phyloP scores from a whole-genome alignment of 1,140 invertebrate species.

The Calycopis cecrops region DNA sequence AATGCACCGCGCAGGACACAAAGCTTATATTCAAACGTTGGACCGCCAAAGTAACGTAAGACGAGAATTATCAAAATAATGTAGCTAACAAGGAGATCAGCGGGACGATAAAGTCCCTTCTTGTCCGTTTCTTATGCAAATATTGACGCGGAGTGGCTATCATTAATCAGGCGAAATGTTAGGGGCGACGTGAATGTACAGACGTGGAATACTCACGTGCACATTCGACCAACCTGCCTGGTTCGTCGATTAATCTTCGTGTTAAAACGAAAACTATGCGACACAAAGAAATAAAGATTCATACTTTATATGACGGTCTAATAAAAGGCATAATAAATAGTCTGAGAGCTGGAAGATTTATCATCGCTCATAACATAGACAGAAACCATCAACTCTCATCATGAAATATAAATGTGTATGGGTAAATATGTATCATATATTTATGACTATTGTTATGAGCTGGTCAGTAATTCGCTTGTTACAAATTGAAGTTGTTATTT shows the following conservation, averaged over 20 bases:
- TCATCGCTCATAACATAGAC: too few relatives aligned
- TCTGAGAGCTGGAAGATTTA: too few relatives aligned
- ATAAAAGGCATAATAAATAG: too few relatives aligned
- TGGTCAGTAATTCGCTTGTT: too few relatives aligned
- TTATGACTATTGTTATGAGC: too few relatives aligned
- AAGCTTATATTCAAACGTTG: constrained; percentile 29
- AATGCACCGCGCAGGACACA: constrained; percentile 19
- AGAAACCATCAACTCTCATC: too few relatives aligned
- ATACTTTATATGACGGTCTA: too few relatives aligned
- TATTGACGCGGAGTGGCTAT: constrained; percentile 66
- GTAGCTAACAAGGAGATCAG: constrained; percentile 52
- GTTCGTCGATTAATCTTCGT: constrained; percentile 11
- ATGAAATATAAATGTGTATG: too few relatives aligned
- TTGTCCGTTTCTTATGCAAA: constrained; percentile 72
- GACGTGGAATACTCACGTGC: constrained; percentile 53
- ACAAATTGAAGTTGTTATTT: too few relatives aligned
- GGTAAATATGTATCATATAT: too few relatives aligned
- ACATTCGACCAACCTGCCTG: constrained; percentile 6
- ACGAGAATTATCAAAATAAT: constrained; percentile 57
- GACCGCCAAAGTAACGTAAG: constrained; percentile 29
- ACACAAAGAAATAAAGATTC: too few relatives aligned
- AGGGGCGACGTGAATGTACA: constrained; percentile 41
- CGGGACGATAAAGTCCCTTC: constrained; percentile 56
- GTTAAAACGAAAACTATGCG: background rate
- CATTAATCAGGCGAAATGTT: constrained; percentile 65